These are phyloP conservation scores for Wiebesia pumilae DNA, from an alignment of 1,140 invertebrate species.

Conservation along the genomic window DNA sequence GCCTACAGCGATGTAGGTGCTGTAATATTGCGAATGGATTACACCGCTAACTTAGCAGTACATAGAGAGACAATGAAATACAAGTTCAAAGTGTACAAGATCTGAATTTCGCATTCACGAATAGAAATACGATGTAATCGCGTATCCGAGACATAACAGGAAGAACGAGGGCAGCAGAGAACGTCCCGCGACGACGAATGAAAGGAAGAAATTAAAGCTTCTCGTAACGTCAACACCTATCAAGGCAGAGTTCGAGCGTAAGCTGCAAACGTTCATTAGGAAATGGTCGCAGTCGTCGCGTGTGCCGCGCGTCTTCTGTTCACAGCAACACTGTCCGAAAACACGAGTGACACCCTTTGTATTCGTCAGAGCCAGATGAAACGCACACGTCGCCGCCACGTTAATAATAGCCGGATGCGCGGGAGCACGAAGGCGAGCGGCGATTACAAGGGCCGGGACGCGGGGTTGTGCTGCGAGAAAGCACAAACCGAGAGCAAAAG, in stretches of 20 bases:
- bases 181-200: neutral
- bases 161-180: no score
- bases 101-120: neutral
- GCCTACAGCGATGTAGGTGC: no score
- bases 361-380: neutral
- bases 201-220: neutral
- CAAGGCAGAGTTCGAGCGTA: neutral
- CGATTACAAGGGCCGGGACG: neutral
- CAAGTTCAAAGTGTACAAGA: neutral
- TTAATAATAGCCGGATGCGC: conserved; percentile 39
- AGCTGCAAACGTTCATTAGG: neutral
- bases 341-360: neutral
- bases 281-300: neutral
- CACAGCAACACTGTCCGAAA: no score
- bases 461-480: neutral
- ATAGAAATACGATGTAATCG: neutral
- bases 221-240: conserved; percentile 22
- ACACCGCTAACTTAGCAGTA: neutral
- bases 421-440: conserved; percentile 23
- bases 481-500: no score
- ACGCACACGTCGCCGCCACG: neutral
- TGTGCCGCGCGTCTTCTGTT: neutral
- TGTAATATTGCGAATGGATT: neutral
- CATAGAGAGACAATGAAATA: neutral
- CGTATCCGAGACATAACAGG: neutral